Conservation (phyloP, 2,113 vertebrate genomes). For the Aythya baeri region DNA sequence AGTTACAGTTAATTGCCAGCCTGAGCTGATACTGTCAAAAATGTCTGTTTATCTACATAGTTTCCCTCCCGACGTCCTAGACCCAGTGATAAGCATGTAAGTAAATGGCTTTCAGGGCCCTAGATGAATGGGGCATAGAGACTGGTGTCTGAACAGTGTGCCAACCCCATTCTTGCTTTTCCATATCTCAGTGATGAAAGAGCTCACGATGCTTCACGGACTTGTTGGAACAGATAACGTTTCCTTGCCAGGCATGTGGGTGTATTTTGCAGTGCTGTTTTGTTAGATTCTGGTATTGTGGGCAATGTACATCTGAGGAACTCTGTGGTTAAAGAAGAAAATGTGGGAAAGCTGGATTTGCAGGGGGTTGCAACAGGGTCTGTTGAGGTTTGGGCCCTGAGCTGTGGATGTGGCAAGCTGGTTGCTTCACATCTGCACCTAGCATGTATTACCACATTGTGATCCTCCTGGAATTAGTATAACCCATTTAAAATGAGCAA, state of each 20-base stretch:
- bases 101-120: background rate
- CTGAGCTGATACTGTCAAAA: background rate
- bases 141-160: background rate
- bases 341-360: constrained; percentile 30
- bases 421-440: background rate
- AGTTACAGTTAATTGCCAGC: background rate
- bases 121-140: background rate
- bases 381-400: background rate
- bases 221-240: background rate
- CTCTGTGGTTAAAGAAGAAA: background rate
- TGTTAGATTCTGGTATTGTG: background rate
- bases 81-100: background rate
- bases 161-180: background rate
- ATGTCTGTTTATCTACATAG: background rate
- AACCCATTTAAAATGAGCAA: background rate
- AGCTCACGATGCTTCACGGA: background rate
- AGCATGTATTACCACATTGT: accelerated
- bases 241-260: background rate
- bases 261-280: constrained; percentile 6
- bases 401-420: background rate
- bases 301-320: background rate
- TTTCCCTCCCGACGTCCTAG: background rate
- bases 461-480: background rate
- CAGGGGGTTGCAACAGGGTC: background rate
- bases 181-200: background rate